Evolutionary conservation across 2,888 invertebrate genomes (phyloP).

Genomic region (Neoaliturus tenellus): DNA sequence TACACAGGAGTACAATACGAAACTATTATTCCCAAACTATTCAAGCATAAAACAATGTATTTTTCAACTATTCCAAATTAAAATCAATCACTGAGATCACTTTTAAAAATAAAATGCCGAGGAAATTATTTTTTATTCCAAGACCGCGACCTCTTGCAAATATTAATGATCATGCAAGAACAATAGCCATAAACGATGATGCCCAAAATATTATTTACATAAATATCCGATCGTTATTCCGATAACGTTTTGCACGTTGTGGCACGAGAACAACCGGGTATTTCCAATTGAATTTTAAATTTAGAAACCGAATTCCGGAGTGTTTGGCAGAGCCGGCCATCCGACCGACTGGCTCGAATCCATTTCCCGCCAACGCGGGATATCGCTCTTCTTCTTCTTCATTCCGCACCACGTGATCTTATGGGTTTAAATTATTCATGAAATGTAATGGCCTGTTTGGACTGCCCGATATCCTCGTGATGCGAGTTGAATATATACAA

Average conservation of each 20-base stretch:
- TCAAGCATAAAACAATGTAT: no score
- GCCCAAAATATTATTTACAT: background rate
- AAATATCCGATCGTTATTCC: background rate
- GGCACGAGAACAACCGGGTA: background rate
- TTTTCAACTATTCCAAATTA: no score
- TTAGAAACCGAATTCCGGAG: conserved; percentile 29
- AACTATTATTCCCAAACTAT: no score
- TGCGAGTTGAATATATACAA: background rate
- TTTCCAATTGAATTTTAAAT: conserved; percentile 40
- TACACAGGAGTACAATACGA: no score
- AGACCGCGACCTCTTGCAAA: background rate
- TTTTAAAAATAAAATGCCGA: no score
- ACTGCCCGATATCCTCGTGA: background rate
- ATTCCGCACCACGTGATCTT: background rate
- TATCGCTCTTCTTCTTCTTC: background rate
- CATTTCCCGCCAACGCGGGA: conserved; percentile 7
- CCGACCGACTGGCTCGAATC: conserved; percentile 12
- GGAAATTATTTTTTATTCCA: background rate
- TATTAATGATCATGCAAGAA: background rate
- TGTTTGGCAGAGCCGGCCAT: conserved; percentile 19
- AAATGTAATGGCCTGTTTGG: background rate
- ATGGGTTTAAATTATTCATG: conserved; percentile 8
- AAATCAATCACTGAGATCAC: no score
- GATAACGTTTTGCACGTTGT: background rate
- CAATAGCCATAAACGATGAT: background rate